phyloP scores from a whole-genome alignment of 2,888 invertebrate genomes.

The Parnassius mnemosyne region DNA sequence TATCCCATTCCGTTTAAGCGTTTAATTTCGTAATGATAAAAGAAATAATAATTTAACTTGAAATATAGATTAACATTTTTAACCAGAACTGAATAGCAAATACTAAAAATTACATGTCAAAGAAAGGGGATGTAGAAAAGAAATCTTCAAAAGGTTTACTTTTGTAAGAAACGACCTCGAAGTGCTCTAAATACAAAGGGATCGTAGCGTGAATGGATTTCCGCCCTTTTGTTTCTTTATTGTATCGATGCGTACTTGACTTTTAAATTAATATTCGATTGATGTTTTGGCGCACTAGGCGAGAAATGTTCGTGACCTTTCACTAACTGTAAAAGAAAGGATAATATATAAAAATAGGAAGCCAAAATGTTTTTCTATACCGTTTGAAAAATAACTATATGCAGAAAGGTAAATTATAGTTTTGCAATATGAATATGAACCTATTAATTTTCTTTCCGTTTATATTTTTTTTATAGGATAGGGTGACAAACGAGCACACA shows the following conservation, averaged over 20 bases:
- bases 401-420: too few species aligned
- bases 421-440: too few species aligned
- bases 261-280: constrained; percentile 59
- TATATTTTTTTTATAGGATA: too few species aligned
- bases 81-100: constrained; percentile 30
- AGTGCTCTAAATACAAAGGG: constrained; percentile 52
- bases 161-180: constrained; percentile 39
- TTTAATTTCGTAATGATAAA: too few species aligned
- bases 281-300: constrained; percentile 41
- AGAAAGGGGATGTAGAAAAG: constrained; percentile 39
- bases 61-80: neutral
- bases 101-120: constrained; percentile 45
- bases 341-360: neutral
- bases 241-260: constrained; percentile 46
- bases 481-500: too few species aligned
- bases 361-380: too few species aligned
- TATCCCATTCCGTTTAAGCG: too few species aligned
- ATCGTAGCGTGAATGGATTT: constrained; percentile 41
- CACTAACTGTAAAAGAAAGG: constrained; percentile 1
- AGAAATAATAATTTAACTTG: too few species aligned
- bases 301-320: constrained; percentile 2
- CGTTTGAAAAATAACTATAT: too few species aligned
- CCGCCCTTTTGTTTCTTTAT: constrained; percentile 55
- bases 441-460: too few species aligned
- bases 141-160: constrained; percentile 55